A percentile compares a stretch with the other conserved stretches of the same genome.
Evolutionary conservation across 2,888 invertebrate genomes (phyloP).

Genomic region (Anthophora plumipes): DNA sequence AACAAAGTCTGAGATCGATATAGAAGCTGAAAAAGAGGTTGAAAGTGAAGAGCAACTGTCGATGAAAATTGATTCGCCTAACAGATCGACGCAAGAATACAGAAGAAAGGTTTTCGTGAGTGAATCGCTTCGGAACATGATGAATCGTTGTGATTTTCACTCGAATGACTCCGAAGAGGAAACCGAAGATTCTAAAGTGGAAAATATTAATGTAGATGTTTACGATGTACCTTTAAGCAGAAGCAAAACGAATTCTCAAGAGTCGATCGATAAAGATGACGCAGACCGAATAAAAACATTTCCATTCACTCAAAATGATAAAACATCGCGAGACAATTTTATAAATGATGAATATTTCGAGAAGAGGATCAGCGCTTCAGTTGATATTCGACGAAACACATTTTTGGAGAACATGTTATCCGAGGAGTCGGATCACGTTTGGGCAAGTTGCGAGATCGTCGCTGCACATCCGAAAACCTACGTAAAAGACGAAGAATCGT

Average conservation of each 20-base stretch:
- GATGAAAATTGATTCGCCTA: not conserved
- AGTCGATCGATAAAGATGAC: not conserved
- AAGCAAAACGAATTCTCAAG: too few species aligned
- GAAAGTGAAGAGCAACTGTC: not conserved
- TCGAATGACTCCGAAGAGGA: slow-evolving; percentile 42
- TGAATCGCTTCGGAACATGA: slow-evolving; percentile 61
- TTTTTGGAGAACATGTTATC: slow-evolving; percentile 79
- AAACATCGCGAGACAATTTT: not conserved
- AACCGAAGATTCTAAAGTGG: slow-evolving; percentile 40
- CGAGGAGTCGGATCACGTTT: slow-evolving; percentile 53
- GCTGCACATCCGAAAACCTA: slow-evolving; percentile 67
- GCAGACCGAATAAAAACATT: not conserved
- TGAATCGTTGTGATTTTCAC: slow-evolving; percentile 22
- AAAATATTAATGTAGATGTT: not conserved
- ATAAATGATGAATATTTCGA: not conserved
- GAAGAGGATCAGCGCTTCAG: slow-evolving; percentile 39
- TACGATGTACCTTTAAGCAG: not conserved
- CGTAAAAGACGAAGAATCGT: slow-evolving; percentile 14
- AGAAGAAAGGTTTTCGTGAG: slow-evolving; percentile 53
- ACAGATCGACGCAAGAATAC: slow-evolving; percentile 4
- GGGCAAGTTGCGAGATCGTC: slow-evolving; percentile 63
- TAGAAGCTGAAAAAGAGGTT: not conserved
- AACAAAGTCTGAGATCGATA: not conserved
- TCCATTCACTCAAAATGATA: too few species aligned
- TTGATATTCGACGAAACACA: slow-evolving; percentile 72